A percentile compares a stretch with the other conserved stretches of the same genome.
phyloP scores from a whole-genome alignment of 2,113 vertebrate species.

The Cephalopholis sonnerati region DNA sequence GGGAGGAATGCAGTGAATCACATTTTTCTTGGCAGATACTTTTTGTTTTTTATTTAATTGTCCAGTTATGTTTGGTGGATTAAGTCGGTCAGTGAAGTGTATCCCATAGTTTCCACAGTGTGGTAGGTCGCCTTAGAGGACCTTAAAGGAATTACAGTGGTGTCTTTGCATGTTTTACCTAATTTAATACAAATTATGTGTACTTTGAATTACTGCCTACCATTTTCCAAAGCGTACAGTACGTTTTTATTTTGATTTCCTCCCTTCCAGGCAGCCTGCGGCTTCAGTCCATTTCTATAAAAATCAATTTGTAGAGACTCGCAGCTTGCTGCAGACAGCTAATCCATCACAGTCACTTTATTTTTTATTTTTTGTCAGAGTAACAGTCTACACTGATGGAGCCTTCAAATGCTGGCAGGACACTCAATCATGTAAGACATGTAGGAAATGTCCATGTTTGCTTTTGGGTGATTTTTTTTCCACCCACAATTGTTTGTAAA shows the following conservation, averaged over 20 bases:
- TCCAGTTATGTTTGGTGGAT: constrained; percentile 30
- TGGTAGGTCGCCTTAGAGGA: constrained; percentile 26
- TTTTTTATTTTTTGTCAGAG: background rate
- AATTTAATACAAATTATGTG: constrained; percentile 56
- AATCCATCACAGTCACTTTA: constrained; percentile 16
- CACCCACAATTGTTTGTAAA: background rate
- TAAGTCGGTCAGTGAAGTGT: constrained; percentile 14
- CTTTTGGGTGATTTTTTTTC: background rate
- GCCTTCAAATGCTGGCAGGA: background rate
- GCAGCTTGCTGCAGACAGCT: constrained; percentile 3
- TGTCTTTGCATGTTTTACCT: constrained; percentile 42
- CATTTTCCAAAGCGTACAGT: constrained; percentile 39
- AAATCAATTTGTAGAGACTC: constrained; percentile 33
- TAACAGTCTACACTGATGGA: background rate
- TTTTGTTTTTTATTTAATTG: constrained; percentile 48
- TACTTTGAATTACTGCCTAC: constrained; percentile 33
- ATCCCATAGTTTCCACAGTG: constrained; percentile 25
- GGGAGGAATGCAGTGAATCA: constrained; percentile 33
- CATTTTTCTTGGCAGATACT: constrained; percentile 35
- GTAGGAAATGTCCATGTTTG: background rate
- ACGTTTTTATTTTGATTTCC: constrained; percentile 34
- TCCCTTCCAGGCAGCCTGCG: constrained; percentile 42
- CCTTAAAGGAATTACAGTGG: constrained; percentile 5
- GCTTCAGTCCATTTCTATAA: constrained; percentile 41
- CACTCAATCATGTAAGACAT: background rate